A percentile compares a stretch with the other conserved stretches of the same genome.
These are phyloP conservation scores for Helleia helle DNA, from an alignment of 2,888 invertebrate genomes.

Conservation along the genomic window DNA sequence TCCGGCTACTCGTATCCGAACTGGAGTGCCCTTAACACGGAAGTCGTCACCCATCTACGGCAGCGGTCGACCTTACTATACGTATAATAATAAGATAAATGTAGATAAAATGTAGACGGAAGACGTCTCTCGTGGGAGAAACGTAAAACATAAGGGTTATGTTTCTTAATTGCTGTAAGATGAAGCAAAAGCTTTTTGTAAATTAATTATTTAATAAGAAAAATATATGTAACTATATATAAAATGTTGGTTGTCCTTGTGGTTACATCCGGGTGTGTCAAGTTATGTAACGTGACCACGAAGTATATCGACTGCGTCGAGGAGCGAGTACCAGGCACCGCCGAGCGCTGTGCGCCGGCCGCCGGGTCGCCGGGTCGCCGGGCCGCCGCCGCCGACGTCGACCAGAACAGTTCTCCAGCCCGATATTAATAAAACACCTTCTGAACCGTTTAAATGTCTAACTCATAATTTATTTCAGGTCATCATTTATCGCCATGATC, in stretches of 20 bases:
- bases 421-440: too few species aligned
- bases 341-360: slow-evolving; percentile 14
- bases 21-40: too few species aligned
- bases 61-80: too few species aligned
- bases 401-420: too few species aligned
- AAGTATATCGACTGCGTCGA: slow-evolving; percentile 25
- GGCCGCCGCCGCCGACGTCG: slow-evolving; percentile 9
- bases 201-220: not conserved
- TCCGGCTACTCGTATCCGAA: too few species aligned
- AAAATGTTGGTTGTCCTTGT: slow-evolving; percentile 47
- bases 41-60: too few species aligned
- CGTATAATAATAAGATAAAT: too few species aligned
- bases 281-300: slow-evolving; percentile 47
- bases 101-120: too few species aligned
- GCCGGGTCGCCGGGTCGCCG: not conserved
- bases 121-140: too few species aligned
- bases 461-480: slow-evolving; percentile 3
- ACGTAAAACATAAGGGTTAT: too few species aligned
- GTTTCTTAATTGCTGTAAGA: not conserved
- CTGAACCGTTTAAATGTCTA: too few species aligned
- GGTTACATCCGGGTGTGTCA: slow-evolving; percentile 53
- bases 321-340: slow-evolving; percentile 11
- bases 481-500: not conserved
- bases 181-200: not conserved
- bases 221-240: slow-evolving; percentile 30